These are phyloP conservation scores for Macrostomum lignano DNA, from an alignment of 1,140 invertebrate genomes.

Conservation along the genomic window DNA sequence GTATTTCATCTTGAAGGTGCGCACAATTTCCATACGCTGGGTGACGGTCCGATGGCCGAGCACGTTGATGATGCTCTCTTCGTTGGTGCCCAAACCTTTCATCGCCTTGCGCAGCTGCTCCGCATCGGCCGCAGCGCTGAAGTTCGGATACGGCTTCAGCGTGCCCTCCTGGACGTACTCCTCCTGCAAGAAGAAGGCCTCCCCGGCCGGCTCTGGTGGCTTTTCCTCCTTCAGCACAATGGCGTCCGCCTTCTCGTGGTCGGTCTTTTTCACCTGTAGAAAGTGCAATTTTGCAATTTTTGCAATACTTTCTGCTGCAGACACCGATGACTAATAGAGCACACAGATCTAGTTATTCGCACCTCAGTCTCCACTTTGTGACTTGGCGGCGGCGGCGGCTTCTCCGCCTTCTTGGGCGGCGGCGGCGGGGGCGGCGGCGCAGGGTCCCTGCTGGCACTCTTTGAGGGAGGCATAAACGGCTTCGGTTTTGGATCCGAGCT, in stretches of 20 bases:
- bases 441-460: constrained; percentile 6
- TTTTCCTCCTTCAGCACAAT: constrained; percentile 6
- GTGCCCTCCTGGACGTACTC: constrained; percentile 16
- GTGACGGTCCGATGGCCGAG: constrained; percentile 54
- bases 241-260: neutral
- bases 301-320: too few relatives aligned
- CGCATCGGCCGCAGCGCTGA: constrained; percentile 19
- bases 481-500: too few relatives aligned
- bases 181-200: constrained; percentile 25
- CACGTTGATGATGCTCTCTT: constrained; percentile 62
- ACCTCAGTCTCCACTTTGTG: constrained; percentile 1
- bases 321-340: too few relatives aligned
- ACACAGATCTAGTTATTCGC: neutral
- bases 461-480: neutral
- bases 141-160: constrained; percentile 15
- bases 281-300: too few relatives aligned
- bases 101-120: constrained; percentile 17
- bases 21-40: constrained; percentile 59
- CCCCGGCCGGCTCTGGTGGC: constrained; percentile 5
- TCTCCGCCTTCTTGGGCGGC: constrained; percentile 4
- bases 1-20: constrained; percentile 65
- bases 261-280: constrained; percentile 4
- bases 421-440: constrained; percentile 6
- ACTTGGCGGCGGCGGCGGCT: constrained; percentile 2
- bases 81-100: constrained; percentile 41